phyloP scores from a whole-genome alignment of 1,140 invertebrate genomes.

The Coenobita brevimanus region DNA sequence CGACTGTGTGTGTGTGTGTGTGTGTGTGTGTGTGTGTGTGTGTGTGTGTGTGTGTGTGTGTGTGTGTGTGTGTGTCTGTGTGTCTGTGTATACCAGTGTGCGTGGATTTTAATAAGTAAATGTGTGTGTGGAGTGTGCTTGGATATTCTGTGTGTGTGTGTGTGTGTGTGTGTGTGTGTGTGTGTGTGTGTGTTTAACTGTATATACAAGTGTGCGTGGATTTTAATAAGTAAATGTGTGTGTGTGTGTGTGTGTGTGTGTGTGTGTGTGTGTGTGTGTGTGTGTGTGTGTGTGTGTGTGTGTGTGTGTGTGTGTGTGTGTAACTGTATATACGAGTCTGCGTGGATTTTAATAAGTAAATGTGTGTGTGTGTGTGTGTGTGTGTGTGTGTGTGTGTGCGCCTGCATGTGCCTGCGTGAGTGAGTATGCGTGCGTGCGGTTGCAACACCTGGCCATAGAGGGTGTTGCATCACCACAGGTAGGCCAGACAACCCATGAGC shows the following conservation, averaged over 20 bases:
- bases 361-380: too few relatives aligned
- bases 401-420: too few relatives aligned
- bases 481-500: too few relatives aligned
- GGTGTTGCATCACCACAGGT: too few relatives aligned
- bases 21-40: neutral
- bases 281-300: slow-evolving; percentile 11
- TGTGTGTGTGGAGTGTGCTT: neutral
- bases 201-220: neutral
- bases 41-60: neutral
- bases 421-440: too few relatives aligned
- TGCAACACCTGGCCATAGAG: too few relatives aligned
- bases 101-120: neutral
- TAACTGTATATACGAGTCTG: too few relatives aligned
- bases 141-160: neutral
- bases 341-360: too few relatives aligned
- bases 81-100: neutral
- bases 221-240: too few relatives aligned
- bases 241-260: neutral
- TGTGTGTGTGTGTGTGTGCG: too few relatives aligned
- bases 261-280: slow-evolving; percentile 10
- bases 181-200: neutral
- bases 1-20: too few relatives aligned
- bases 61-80: neutral
- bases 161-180: neutral
- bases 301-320: slow-evolving; percentile 12